Evolutionary conservation across 2,888 invertebrate species (phyloP), one percentile per base, ranked within the genome.

Genomic region (Thelaira solivaga): DNA sequence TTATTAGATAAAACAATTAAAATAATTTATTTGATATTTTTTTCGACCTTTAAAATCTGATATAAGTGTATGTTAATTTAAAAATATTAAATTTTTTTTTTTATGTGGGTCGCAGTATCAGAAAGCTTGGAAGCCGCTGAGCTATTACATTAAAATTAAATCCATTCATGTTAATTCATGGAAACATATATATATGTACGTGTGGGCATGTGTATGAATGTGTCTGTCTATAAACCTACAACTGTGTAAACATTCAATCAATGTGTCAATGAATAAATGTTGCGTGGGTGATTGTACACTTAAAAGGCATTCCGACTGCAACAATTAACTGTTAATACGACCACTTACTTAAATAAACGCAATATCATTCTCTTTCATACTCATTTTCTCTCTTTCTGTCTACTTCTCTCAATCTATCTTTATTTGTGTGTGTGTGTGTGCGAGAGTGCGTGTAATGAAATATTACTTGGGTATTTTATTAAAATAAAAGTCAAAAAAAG

Each of bases 201-300:
- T 4, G 22, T 24, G 4, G 10, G 18, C 10, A 36, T n/a, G 13
- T 18, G 31, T 16, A 20, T 36, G 39, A 13, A 34, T 26, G 26
- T n/a, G n/a, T n/a, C n/a, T n/a, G n/a, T n/a, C n/a, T n/a, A n/a
- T n/a, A n/a, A n/a, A n/a, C n/a, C n/a, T n/a, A n/a, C 22, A 62
- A 20, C 10, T 22, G 29, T 8, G 10, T 16, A 49, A 26, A 41
- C 20, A 61, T 2, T 10, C 5, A 61, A 31, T 43, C 13, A 41
- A 22, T 43, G 55, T 57, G 31, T 49, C 34, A 68, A 62, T 85
- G 83, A 83, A 85, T 84, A 83, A 84, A 85, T 84, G 31, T 55
- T 26, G 45, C 55, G 24, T 49, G 45, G 62, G 18, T 41, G 62
- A 68, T 57, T 62, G 47, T 59, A 59, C 34, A 26, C 36, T 31